Conservation (phyloP, 2,888 invertebrate species). For the Tipula vernalis region DNA sequence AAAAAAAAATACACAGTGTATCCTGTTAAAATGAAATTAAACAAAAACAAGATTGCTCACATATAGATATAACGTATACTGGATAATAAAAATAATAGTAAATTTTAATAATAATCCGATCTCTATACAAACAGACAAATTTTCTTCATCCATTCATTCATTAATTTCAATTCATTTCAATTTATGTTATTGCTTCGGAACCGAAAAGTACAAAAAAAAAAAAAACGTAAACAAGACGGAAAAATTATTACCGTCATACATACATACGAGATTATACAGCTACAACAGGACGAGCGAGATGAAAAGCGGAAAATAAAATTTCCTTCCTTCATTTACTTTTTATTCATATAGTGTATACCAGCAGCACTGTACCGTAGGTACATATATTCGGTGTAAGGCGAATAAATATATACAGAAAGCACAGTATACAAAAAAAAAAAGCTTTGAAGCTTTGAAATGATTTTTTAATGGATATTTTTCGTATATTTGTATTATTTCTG, state of each 20-base stretch:
- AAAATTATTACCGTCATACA: neutral
- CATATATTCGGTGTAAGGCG: neutral
- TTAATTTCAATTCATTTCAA: constrained; percentile 4
- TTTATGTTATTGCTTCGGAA: neutral
- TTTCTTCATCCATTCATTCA: neutral
- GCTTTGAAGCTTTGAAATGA: neutral
- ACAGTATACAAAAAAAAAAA: neutral
- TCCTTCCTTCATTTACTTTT: neutral
- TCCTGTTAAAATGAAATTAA: neutral
- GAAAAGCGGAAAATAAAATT: neutral
- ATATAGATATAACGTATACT: neutral
- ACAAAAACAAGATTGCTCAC: neutral
- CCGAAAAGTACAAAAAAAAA: neutral
- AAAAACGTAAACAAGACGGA: neutral
- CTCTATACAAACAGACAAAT: neutral
- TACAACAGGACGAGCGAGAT: neutral
- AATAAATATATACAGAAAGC: neutral
- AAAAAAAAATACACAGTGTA: neutral
- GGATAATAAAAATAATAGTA: neutral
- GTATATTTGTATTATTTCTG: neutral
- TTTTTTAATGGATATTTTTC: neutral
- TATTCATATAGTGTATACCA: neutral
- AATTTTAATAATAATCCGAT: neutral
- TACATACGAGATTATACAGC: neutral
- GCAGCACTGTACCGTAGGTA: neutral